Conservation (phyloP, 2,888 invertebrate species). For the Ethmia dodecea region DNA sequence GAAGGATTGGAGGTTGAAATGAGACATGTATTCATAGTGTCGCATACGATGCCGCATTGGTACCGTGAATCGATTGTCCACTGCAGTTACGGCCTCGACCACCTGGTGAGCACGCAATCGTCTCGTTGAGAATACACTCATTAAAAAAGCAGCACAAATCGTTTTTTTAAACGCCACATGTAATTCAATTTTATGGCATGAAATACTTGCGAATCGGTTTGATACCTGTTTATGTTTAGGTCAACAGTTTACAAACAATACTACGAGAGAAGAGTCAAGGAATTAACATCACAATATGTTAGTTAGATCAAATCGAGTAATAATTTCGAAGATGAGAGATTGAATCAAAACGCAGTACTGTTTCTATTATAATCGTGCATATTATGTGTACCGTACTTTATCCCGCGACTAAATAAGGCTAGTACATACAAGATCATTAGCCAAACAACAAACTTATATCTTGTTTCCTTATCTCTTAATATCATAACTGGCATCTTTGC, state of each 20-base stretch:
- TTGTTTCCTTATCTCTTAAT: slow-evolving; percentile 26
- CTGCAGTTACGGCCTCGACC: slow-evolving; percentile 67
- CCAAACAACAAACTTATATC: slow-evolving; percentile 13
- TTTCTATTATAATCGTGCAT: too few relatives aligned
- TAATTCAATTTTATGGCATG: background rate
- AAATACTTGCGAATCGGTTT: background rate
- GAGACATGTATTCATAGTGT: slow-evolving; percentile 46
- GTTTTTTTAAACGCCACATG: too few relatives aligned
- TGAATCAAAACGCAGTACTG: too few relatives aligned
- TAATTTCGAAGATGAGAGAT: too few relatives aligned
- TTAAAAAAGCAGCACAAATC: background rate
- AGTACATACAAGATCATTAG: slow-evolving; percentile 24
- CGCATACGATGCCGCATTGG: slow-evolving; percentile 66
- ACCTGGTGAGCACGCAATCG: slow-evolving; percentile 64
- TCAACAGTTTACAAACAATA: too few relatives aligned
- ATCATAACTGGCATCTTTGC: slow-evolving; percentile 57
- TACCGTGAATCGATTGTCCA: slow-evolving; percentile 70
- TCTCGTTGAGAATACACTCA: slow-evolving; percentile 41
- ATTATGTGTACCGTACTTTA: too few relatives aligned
- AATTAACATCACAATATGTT: too few relatives aligned
- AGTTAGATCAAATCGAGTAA: too few relatives aligned
- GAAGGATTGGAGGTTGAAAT: slow-evolving; percentile 33
- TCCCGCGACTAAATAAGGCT: too few relatives aligned
- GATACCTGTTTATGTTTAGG: slow-evolving; percentile 2
- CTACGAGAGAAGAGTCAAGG: too few relatives aligned